phyloP scores from a whole-genome alignment of 1,140 invertebrate species.

The Drosophila willistoni region DNA sequence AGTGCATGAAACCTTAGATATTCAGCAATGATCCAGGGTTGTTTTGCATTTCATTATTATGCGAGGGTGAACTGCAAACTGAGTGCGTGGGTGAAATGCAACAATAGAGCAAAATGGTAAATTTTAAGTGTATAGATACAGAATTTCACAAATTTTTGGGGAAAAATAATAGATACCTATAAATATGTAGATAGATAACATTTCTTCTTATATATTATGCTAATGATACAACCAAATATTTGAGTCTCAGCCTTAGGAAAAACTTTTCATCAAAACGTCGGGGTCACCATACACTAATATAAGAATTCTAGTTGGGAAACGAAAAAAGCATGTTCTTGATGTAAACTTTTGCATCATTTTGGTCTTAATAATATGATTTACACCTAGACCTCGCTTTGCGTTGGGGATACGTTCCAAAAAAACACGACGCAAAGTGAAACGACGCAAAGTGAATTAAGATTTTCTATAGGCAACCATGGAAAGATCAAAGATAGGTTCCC shows the following conservation, averaged over 20 bases:
- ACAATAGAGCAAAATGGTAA: neutral
- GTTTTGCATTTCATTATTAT: constrained; percentile 9
- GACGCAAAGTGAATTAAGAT: too few species aligned
- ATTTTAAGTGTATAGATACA: neutral
- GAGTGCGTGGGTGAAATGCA: constrained; percentile 20
- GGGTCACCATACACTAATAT: too few species aligned
- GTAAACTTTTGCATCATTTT: too few species aligned
- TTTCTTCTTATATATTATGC: neutral
- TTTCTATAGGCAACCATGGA: too few species aligned
- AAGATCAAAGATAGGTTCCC: too few species aligned
- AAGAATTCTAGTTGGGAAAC: too few species aligned
- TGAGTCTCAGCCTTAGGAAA: neutral
- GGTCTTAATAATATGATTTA: too few species aligned
- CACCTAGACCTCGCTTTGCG: too few species aligned
- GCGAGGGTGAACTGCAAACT: constrained; percentile 28
- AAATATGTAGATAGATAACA: neutral
- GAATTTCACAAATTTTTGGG: constrained; percentile 1
- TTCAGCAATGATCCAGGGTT: constrained; percentile 26
- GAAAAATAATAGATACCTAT: neutral
- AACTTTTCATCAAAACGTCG: too few species aligned
- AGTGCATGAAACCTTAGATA: constrained; percentile 40
- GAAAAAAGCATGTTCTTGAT: too few species aligned
- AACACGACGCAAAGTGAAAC: too few species aligned
- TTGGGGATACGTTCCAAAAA: too few species aligned
- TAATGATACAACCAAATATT: neutral